Conservation (phyloP, 2,113 vertebrate genomes). For the Hippoglossus stenolepis region DNA sequence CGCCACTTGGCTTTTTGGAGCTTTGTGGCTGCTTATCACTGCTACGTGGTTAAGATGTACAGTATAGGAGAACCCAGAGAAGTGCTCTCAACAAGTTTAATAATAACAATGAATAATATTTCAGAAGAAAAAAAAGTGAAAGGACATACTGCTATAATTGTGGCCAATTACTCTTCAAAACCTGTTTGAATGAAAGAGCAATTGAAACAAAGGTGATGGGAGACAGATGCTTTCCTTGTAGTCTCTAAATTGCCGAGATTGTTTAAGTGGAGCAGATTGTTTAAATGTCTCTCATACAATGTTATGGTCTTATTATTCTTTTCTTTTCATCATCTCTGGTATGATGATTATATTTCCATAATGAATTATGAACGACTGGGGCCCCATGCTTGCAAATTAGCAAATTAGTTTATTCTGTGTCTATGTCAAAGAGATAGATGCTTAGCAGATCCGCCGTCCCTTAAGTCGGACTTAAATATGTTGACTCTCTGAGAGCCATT, state of each 20-base stretch:
- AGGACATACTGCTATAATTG: constrained; percentile 71
- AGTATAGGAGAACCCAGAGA: constrained; percentile 39
- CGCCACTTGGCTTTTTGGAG: constrained; percentile 22
- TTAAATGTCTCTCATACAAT: constrained; percentile 43
- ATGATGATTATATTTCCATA: constrained; percentile 78
- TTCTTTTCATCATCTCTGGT: constrained; percentile 54
- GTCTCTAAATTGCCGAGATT: constrained; percentile 28
- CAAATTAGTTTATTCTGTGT: constrained; percentile 73
- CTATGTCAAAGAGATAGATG: constrained; percentile 71
- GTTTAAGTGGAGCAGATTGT: constrained; percentile 49
- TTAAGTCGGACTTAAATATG: constrained; percentile 50
- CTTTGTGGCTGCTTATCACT: constrained; percentile 46
- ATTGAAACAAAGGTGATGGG: constrained; percentile 54
- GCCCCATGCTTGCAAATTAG: constrained; percentile 79
- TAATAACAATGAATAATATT: constrained; percentile 74
- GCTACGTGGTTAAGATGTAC: constrained; percentile 44
- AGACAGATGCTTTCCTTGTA: constrained; percentile 17
- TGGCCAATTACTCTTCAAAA: constrained; percentile 60
- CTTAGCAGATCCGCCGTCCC: constrained; percentile 58
- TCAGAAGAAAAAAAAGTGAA: constrained; percentile 63
- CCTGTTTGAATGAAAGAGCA: constrained; percentile 67
- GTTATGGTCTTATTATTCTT: constrained; percentile 7
- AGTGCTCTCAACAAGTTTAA: constrained; percentile 60
- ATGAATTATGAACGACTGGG: constrained; percentile 75
- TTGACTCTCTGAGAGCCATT: constrained; percentile 41